Evolutionary conservation across 30 jellyfish, hydroid and myxozoan genomes (phyloP).

Genomic region (Haliclystus octoradiatus): DNA sequence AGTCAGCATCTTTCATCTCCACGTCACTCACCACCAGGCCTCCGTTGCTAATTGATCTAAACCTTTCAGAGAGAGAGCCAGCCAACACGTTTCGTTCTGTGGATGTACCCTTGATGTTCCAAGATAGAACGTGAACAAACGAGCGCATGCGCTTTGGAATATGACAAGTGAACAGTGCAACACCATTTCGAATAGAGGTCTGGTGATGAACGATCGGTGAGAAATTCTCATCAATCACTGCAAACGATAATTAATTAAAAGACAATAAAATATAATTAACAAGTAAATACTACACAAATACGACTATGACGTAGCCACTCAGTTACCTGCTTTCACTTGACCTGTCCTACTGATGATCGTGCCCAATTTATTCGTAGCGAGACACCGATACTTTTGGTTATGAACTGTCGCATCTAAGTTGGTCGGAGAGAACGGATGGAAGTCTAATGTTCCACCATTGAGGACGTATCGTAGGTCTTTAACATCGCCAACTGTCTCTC

Average conservation of each 20-base stretch:
- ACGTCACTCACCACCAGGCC: slow-evolving; percentile 37
- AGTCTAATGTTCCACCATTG: slow-evolving; percentile 38
- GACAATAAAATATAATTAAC: not conserved
- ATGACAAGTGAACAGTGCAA: slow-evolving; percentile 64
- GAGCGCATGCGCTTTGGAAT: slow-evolving; percentile 22
- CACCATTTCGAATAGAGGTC: slow-evolving; percentile 36
- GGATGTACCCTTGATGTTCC: slow-evolving; percentile 51
- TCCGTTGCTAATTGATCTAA: slow-evolving; percentile 42
- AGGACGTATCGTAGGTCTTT: slow-evolving; percentile 29
- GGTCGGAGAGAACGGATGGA: slow-evolving; percentile 44
- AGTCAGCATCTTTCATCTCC: slow-evolving; percentile 28
- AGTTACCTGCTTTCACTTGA: slow-evolving; percentile 57
- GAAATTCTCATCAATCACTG: slow-evolving; percentile 57
- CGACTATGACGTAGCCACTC: not conserved
- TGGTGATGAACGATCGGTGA: slow-evolving; percentile 84
- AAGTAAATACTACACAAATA: not conserved
- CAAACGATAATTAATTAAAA: not conserved
- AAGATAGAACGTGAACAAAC: slow-evolving; percentile 41
- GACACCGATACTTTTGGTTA: slow-evolving; percentile 46
- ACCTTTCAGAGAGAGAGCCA: slow-evolving; percentile 42
- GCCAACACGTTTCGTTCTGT: slow-evolving; percentile 10
- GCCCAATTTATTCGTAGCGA: slow-evolving; percentile 53
- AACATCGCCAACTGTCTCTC: slow-evolving; percentile 33
- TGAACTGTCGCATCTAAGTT: slow-evolving; percentile 31
- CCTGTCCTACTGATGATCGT: slow-evolving; percentile 39